These are phyloP conservation scores for Lasioglossum albipes DNA, from an alignment of 1,140 invertebrate genomes.

Conservation along the genomic window DNA sequence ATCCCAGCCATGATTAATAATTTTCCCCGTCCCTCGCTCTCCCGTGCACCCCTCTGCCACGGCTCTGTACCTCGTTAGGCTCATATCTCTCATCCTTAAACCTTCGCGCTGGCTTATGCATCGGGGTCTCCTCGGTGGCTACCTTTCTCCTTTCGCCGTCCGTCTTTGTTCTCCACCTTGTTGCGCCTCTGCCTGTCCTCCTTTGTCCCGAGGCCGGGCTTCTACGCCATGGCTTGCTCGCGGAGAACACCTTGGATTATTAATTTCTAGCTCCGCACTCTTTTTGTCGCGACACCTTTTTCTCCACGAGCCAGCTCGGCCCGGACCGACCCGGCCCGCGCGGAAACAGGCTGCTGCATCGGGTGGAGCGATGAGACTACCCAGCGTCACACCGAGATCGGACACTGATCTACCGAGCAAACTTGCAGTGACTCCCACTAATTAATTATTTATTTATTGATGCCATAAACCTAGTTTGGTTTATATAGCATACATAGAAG, in stretches of 20 bases:
- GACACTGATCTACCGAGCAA: too few species aligned
- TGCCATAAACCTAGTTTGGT: too few species aligned
- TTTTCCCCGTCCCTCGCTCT: slow-evolving; percentile 56
- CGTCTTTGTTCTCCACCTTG: slow-evolving; percentile 17
- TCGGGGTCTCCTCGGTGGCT: slow-evolving; percentile 40
- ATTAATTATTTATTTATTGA: too few species aligned
- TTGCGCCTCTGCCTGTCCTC: slow-evolving; percentile 31
- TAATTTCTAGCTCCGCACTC: slow-evolving; percentile 53
- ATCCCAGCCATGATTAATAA: slow-evolving; percentile 78
- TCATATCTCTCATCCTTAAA: slow-evolving; percentile 64
- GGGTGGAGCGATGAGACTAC: too few species aligned
- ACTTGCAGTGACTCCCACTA: too few species aligned
- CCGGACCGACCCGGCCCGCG: too few species aligned
- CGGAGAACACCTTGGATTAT: slow-evolving; percentile 61
- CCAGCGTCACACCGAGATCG: too few species aligned
- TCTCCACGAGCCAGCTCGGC: not conserved
- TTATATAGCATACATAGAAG: too few species aligned
- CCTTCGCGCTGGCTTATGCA: slow-evolving; percentile 50
- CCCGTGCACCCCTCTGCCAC: slow-evolving; percentile 5
- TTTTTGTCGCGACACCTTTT: not conserved
- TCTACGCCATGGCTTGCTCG: slow-evolving; percentile 27
- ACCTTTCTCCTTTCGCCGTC: not conserved
- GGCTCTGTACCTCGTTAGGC: slow-evolving; percentile 62
- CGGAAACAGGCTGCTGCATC: not conserved
- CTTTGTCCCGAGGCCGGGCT: not conserved